A percentile compares a stretch with the other conserved stretches of the same genome.
phyloP scores from a whole-genome alignment of 2,113 vertebrate genomes.

The Fukomys damarensis region DNA sequence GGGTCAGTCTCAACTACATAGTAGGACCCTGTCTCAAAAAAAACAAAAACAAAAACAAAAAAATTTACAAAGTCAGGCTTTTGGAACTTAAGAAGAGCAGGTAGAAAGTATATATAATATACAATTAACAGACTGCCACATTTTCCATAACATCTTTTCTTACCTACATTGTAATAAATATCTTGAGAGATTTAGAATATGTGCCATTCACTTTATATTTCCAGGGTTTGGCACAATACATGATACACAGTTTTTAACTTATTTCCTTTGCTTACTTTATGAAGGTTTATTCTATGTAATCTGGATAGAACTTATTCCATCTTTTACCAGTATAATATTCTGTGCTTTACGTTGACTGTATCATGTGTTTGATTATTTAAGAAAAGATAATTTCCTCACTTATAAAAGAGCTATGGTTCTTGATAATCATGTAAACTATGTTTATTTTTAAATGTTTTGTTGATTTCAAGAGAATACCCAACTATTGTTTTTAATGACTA shows the following conservation, averaged over 20 bases:
- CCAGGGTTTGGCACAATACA: not conserved
- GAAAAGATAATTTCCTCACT: constrained; percentile 17
- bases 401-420: constrained; percentile 14
- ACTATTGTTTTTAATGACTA: constrained; percentile 11
- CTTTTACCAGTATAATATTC: constrained; percentile 46
- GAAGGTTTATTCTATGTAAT: not conserved
- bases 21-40: too few species aligned
- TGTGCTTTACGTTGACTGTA: constrained; percentile 1
- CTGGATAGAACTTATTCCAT: constrained; percentile 14
- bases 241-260: constrained; percentile 5
- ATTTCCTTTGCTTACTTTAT: constrained; percentile 4
- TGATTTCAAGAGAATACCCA: constrained; percentile 30
- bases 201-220: constrained; percentile 24
- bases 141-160: not conserved
- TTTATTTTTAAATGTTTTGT: constrained; percentile 41
- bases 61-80: too few species aligned
- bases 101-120: not conserved
- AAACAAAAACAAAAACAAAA: too few species aligned
- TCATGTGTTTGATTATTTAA: constrained; percentile 4
- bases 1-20: too few species aligned
- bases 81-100: not conserved
- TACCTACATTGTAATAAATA: constrained; percentile 36
- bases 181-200: not conserved
- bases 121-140: not conserved
- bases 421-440: constrained; percentile 1